Conservation (phyloP, 1,140 invertebrate genomes). For the Penaeus japonicus region DNA sequence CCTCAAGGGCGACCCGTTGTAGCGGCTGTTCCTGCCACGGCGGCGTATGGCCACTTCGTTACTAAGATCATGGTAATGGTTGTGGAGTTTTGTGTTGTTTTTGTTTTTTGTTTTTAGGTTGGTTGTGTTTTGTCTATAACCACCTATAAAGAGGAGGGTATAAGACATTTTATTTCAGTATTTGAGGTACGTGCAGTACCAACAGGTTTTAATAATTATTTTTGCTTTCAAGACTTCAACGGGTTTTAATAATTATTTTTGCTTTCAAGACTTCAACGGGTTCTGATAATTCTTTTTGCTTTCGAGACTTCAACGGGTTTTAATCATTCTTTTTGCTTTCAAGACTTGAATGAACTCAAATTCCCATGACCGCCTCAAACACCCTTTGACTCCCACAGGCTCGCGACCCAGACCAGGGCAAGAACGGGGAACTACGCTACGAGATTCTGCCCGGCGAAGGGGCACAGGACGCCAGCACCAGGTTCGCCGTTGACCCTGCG, state of each 20-base stretch:
- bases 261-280: too few relatives aligned
- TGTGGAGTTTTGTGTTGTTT: not conserved
- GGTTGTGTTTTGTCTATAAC: too few relatives aligned
- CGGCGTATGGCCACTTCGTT: constrained; percentile 37
- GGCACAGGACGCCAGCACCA: constrained; percentile 19
- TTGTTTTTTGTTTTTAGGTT: not conserved
- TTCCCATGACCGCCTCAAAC: not conserved
- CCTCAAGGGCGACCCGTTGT: constrained; percentile 43
- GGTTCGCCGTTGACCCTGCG: constrained; percentile 33
- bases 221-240: too few relatives aligned
- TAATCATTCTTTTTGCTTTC: too few relatives aligned
- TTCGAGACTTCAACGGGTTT: too few relatives aligned
- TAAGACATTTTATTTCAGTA: too few relatives aligned
- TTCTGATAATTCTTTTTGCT: too few relatives aligned
- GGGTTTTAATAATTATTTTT: too few relatives aligned
- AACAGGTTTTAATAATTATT: too few relatives aligned
- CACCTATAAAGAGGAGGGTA: too few relatives aligned
- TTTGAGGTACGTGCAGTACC: too few relatives aligned
- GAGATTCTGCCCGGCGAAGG: constrained; percentile 45
- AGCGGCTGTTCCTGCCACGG: constrained; percentile 33
- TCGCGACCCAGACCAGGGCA: constrained; percentile 33
- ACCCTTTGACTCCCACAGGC: not conserved
- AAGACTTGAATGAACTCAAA: too few relatives aligned
- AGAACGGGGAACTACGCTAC: constrained; percentile 31
- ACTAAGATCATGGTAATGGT: constrained; percentile 31